Percentiles rank a stretch among this genome's conserved stretches.
Evolutionary conservation across 2,888 invertebrate species (phyloP).

Genomic region (Ormyrus nitidulus): DNA sequence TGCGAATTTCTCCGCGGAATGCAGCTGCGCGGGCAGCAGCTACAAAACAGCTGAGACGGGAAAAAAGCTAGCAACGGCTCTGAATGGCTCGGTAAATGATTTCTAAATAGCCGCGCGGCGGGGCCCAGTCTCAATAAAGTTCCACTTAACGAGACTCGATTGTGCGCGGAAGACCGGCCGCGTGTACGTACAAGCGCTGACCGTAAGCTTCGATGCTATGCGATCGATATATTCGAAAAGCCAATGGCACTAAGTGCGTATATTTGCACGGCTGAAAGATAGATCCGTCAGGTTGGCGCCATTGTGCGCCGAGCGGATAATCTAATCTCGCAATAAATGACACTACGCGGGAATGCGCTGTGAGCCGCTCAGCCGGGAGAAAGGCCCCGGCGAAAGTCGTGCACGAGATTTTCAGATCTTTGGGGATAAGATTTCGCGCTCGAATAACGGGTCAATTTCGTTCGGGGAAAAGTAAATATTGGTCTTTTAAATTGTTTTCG

Average conservation of each 20-base stretch:
- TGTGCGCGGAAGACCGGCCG: slow-evolving; percentile 8
- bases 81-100: slow-evolving; percentile 51
- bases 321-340: slow-evolving; percentile 69
- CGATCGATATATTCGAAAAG: slow-evolving; percentile 25
- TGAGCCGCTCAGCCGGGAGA: slow-evolving; percentile 10
- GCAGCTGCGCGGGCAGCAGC: neutral
- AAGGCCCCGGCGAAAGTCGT: slow-evolving; percentile 3
- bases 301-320: slow-evolving; percentile 65
- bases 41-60: neutral
- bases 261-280: slow-evolving; percentile 19
- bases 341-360: slow-evolving; percentile 12
- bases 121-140: slow-evolving; percentile 30
- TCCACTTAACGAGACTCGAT: slow-evolving; percentile 52
- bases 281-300: slow-evolving; percentile 64
- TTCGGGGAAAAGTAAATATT: no score
- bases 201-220: slow-evolving; percentile 32
- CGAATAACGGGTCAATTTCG: no score
- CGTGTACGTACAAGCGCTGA: neutral
- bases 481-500: no score
- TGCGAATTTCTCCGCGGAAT: neutral
- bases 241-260: neutral
- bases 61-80: neutral
- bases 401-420: no score
- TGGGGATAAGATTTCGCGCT: no score
- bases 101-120: slow-evolving; percentile 10